A percentile compares a stretch with the other conserved stretches of the same genome.
These are phyloP conservation scores for Frieseomelitta varia DNA, from an alignment of 1,140 invertebrate genomes.

Conservation along the genomic window DNA sequence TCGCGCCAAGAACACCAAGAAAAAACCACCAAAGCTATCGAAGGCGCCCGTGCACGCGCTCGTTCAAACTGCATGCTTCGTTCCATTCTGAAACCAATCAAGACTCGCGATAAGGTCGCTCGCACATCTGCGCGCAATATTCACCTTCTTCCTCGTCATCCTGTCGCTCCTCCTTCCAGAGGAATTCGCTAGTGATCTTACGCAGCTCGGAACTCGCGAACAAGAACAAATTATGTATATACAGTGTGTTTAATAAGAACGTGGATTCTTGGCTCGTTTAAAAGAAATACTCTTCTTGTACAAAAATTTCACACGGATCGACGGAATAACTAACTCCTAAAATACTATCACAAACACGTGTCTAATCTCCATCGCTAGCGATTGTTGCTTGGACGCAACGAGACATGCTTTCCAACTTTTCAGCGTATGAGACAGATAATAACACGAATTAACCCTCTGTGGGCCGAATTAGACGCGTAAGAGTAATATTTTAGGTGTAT, in stretches of 20 bases:
- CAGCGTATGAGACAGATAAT: too few relatives aligned
- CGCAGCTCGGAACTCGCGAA: background rate
- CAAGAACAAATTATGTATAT: background rate
- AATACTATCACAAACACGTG: too few relatives aligned
- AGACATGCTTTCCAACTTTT: too few relatives aligned
- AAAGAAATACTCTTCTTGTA: too few relatives aligned
- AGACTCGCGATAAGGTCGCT: slow-evolving; percentile 6
- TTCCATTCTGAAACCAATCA: slow-evolving; percentile 19
- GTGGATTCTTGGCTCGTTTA: too few relatives aligned
- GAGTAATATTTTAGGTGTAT: too few relatives aligned
- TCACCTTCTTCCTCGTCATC: background rate
- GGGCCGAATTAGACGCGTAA: too few relatives aligned
- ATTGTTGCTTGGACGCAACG: too few relatives aligned
- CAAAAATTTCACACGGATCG: too few relatives aligned
- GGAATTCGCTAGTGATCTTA: background rate
- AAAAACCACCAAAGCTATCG: background rate
- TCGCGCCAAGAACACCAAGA: background rate
- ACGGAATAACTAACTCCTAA: too few relatives aligned
- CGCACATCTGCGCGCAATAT: slow-evolving; percentile 16
- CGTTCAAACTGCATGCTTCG: background rate
- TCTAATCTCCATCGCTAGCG: too few relatives aligned
- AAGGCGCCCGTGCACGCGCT: background rate
- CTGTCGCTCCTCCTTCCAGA: background rate
- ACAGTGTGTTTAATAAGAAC: background rate
- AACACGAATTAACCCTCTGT: too few relatives aligned